Percentiles rank a stretch among this genome's conserved stretches.
These are phyloP conservation scores for Corythaixoides concolor DNA, from an alignment of 2,113 vertebrate species.

Conservation along the genomic window DNA sequence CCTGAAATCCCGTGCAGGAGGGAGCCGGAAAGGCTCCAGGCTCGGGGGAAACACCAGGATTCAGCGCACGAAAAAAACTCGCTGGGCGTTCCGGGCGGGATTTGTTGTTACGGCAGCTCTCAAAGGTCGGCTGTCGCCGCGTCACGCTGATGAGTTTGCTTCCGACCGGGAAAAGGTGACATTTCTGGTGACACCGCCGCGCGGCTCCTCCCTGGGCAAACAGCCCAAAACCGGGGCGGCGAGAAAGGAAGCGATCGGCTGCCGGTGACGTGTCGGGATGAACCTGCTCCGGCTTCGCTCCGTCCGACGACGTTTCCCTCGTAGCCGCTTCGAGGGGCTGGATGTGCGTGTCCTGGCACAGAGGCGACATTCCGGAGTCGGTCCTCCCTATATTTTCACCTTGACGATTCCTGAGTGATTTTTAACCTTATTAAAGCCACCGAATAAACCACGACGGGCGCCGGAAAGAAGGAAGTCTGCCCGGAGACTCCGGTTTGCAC, in stretches of 20 bases:
- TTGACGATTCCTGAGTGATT: rapidly evolving
- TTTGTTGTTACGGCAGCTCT: neutral
- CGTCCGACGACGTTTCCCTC: neutral
- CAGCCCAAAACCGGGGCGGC: neutral
- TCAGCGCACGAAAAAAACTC: rapidly evolving
- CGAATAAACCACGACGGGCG: rapidly evolving
- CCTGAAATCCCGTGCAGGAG: rapidly evolving
- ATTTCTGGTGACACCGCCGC: neutral
- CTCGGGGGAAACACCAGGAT: rapidly evolving
- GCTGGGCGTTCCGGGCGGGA: neutral
- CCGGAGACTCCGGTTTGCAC: rapidly evolving
- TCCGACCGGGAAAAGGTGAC: neutral
- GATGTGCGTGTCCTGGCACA: rapidly evolving
- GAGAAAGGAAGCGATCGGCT: neutral
- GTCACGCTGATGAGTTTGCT: neutral
- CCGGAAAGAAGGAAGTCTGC: neutral
- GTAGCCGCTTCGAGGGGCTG: neutral
- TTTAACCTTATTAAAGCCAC: neutral
- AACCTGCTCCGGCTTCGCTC: neutral
- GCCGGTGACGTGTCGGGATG: neutral
- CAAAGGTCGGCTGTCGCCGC: neutral
- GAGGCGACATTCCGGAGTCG: neutral
- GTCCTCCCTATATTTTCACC: neutral
- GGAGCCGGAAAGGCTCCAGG: rapidly evolving
- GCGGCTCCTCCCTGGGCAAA: conserved; percentile 5